Evolutionary conservation across 1,140 invertebrate species (phyloP), one percentile per base, ranked within the genome.

Genomic region (Drosophila subobscura): DNA sequence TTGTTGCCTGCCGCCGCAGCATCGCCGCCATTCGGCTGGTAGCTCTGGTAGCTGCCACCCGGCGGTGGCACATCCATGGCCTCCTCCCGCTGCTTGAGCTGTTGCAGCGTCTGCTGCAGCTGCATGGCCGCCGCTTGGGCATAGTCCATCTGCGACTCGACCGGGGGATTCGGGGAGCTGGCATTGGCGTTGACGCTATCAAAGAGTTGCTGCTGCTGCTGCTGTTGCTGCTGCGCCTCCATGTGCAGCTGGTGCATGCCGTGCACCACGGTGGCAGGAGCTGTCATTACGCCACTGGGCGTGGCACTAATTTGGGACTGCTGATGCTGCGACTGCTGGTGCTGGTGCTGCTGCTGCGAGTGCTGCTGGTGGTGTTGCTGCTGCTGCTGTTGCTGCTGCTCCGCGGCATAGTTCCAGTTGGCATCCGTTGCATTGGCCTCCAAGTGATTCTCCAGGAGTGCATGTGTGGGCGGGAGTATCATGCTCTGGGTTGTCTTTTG

Each of bases 401-500:
- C 70, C 22, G 70, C 68, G 49, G 73, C 52, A 59, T 74, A 89
- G 57, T 91, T 91, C 90, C 90, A 91, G 58, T 91, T 91, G 71
- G 86, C 85, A 72, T 91, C 89, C 23, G 89, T 67, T 16, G 84
- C 72, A 29, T 68, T 89, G 46, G 66, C 77, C 33, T 75, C 89
- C 73, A 91, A 37, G 45, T 90, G 77, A 67, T 90, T 91, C 63
- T 91, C 89, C 27, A 72, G 76, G 49, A 89, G 70, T 66, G 68
- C 77, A 66, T 59, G 77, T 16, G 77, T 85, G 14, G 86, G 83
- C 57, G 86, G 79, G 68, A 91, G 74, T 63, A 90, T 91, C 90
- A 91, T 91, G 72, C 86, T 91, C 66, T 91, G 89, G 22, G 89
- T 91, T 59, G 89, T 91, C 68, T 91, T 91, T 6, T 88, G 74